Evolutionary conservation across 2,113 vertebrate genomes (phyloP), one percentile per base, ranked within the genome.

Genomic region (Caloenas nicobarica): DNA sequence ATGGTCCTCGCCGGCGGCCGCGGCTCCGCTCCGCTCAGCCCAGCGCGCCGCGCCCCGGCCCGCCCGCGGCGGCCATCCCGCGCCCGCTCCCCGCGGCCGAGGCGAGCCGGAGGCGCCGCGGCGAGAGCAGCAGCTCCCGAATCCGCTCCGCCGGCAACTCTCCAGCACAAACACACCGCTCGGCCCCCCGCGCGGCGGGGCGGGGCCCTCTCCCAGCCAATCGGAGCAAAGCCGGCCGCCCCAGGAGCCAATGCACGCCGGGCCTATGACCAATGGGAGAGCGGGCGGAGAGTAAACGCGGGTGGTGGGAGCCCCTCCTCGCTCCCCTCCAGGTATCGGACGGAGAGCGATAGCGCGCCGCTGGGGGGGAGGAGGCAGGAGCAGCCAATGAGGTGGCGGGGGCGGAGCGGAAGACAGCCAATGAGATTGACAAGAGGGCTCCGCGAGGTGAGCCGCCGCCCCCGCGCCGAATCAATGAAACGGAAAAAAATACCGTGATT

Each of bases 41-140:
- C 71, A 58, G 64, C 26, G 13, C 40, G 10, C 44, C 33, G 66
- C 72, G 31, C 77, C 11, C 29, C 62, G 10, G 26, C 66, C 66
- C 57, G 28, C 64, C 84, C 24, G 29, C 61, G 40, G 66, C 28
- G 16, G 62, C 93, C 80, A 88, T 81, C 58, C 79, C 57, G 62
- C 33, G 13, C 86, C 94, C 81, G 89, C 81, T 91, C 68, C 93
- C 95, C 94, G 89, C 84, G 72, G 80, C 60, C 42, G 69, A 53
- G 31, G 80, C 19, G 70, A 48, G 17, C 40, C 14, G 56, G 50
- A 51, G 50, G 16, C 33, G 23, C 94, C 79, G 23, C 62, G 4
- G 9, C 57, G 13, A 16, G 58, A 25, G 10, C 44, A 16, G 7
- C 70, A 24, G 15, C 44, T 13, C 38, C 14, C n/a, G 3, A 57